Conservation (phyloP, 1,140 invertebrate genomes). For the Drosophila funebris region DNA sequence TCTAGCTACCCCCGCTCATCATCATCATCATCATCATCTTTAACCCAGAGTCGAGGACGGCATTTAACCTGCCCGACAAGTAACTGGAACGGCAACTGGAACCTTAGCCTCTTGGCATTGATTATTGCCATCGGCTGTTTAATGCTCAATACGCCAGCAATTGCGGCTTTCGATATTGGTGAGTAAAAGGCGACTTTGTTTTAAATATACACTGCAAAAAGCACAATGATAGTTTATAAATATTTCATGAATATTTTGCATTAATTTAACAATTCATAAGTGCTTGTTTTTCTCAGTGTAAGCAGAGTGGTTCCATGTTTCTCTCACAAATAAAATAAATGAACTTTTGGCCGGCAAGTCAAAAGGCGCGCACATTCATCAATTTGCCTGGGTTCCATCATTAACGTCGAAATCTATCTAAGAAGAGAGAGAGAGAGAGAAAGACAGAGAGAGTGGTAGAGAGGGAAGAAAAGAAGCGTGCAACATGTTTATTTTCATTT, state of each 20-base stretch:
- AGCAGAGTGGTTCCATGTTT: background rate
- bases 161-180: slow-evolving; percentile 78
- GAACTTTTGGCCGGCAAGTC: slow-evolving; percentile 29
- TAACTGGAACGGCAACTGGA: slow-evolving; percentile 51
- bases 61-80: slow-evolving; percentile 37
- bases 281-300: slow-evolving; percentile 9
- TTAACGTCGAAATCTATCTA: slow-evolving; percentile 15
- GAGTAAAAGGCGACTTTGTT: slow-evolving; percentile 38
- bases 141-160: slow-evolving; percentile 65
- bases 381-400: slow-evolving; percentile 27
- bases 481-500: slow-evolving; percentile 26
- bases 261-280: background rate
- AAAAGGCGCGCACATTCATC: slow-evolving; percentile 49
- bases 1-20: slow-evolving; percentile 21
- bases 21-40: slow-evolving; percentile 24
- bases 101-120: slow-evolving; percentile 59
- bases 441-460: background rate
- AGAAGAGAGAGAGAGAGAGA: background rate
- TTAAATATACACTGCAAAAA: slow-evolving; percentile 15
- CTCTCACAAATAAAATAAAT: slow-evolving; percentile 32
- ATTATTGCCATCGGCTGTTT: slow-evolving; percentile 65
- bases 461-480: background rate
- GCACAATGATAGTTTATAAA: background rate
- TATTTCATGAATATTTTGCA: too few species aligned
- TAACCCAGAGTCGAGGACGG: slow-evolving; percentile 19